Evolutionary conservation across 1,140 invertebrate species (phyloP), one percentile per base, ranked within the genome.

Genomic region (Hypsibius dujardini): DNA sequence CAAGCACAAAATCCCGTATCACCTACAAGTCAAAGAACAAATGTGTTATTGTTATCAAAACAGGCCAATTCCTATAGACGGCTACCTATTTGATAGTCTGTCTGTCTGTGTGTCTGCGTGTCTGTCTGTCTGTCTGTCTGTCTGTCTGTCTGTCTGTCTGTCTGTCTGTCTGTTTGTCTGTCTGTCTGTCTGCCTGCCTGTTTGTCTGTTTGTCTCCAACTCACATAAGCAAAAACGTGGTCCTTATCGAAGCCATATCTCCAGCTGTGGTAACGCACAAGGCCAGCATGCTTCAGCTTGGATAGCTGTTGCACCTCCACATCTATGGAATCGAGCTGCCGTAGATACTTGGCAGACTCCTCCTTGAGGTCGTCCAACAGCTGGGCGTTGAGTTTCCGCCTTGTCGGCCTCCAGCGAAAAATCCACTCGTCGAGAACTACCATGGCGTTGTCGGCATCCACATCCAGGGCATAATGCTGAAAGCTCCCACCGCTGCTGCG

Each of bases 241-340:
- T 85, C 83, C 70, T 82, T 81, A 46, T 86, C 81, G 56, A 81
- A 76, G 2, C 82, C 74, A 76, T 85, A 85, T 74, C 84, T 84
- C 75, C 89, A 85, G 74, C 85, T 86, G 69, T 87, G 79, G 79
- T 88, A 90, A 74, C 85, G 82, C 14, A 87, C 83, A 2, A 90
- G 80, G 81, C 89, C 87, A 46, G 80, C 78, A 79, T 89, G 88
- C 75, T 84, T 81, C 2, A 90, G 77, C 76, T 84, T 85, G 2
- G 85, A 79, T 2, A 90, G 77, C 70, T 84, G 82, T 74, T 84
- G 82, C 7, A 89, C 78, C 78, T 90, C 88, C 76, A 87, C 85
- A 76, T 90, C 88, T 69, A 89, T 77, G 69, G 75, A 76, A 28
- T 70, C 72, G 62, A 82, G 59, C 72, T 77, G 74, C 1, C 28